A percentile compares a stretch with the other conserved stretches of the same genome.
Evolutionary conservation across 2,797 vertebrate species (phyloP).

Genomic region (Malurus splendens): DNA sequence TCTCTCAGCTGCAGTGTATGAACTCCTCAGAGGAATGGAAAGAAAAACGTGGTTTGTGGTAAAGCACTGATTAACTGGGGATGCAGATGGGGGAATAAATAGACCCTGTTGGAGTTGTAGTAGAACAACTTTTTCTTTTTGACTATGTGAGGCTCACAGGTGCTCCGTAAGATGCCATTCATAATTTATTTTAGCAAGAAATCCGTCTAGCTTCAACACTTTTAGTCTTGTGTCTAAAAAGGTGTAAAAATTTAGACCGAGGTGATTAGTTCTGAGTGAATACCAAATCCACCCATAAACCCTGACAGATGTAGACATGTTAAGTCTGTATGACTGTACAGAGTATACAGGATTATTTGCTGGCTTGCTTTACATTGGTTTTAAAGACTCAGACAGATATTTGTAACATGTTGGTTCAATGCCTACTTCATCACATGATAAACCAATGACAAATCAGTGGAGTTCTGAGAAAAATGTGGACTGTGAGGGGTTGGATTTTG

Average conservation of each 20-base stretch:
- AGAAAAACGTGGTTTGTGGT: background rate
- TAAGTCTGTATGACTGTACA: background rate
- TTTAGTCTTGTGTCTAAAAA: background rate
- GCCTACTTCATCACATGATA: background rate
- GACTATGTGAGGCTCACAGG: background rate
- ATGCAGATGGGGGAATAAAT: background rate
- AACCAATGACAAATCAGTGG: background rate
- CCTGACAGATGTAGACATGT: background rate
- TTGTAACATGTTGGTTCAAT: background rate
- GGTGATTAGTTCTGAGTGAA: background rate
- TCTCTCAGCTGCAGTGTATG: background rate
- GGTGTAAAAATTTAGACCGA: background rate
- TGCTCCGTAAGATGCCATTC: background rate
- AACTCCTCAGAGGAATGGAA: background rate
- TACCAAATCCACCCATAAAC: background rate
- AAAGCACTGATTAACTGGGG: background rate
- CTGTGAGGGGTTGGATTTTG: rapidly evolving
- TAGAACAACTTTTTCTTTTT: background rate
- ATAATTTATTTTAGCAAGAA: background rate
- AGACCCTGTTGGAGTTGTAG: background rate
- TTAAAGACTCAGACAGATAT: background rate
- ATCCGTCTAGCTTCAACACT: background rate
- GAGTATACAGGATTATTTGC: background rate
- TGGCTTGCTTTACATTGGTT: background rate
- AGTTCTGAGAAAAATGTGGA: background rate